Percentiles rank a stretch among this genome's conserved stretches.
phyloP scores from a whole-genome alignment of 2,113 vertebrate genomes.

The Sardina pilchardus region DNA sequence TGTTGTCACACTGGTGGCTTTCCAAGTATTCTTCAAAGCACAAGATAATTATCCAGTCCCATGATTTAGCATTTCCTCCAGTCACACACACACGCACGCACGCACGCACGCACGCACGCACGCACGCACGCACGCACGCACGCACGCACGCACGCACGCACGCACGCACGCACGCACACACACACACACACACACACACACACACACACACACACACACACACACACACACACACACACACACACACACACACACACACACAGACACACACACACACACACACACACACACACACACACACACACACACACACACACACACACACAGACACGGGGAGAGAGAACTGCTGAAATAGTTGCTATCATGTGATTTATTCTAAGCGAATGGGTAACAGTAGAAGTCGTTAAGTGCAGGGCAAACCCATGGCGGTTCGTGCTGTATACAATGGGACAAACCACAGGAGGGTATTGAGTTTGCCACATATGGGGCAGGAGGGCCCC shows the following conservation, averaged over 20 bases:
- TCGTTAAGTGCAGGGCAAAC: constrained; percentile 26
- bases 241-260: not conserved
- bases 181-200: not conserved
- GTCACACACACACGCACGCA: not conserved
- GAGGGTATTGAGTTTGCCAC: constrained; percentile 20
- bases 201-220: not conserved
- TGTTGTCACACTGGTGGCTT: constrained; percentile 2
- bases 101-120: not conserved
- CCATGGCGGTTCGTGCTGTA: constrained; percentile 14
- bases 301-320: not conserved
- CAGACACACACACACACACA: not conserved
- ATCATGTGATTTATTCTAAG: constrained; percentile 38
- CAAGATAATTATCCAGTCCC: constrained; percentile 5
- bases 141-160: not conserved
- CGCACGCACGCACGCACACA: not conserved
- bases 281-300: not conserved
- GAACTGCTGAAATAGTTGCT: not conserved
- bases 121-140: not conserved
- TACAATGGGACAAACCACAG: constrained; percentile 18
- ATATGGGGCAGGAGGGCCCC: constrained; percentile 15
- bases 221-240: not conserved
- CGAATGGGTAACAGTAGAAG: constrained; percentile 39
- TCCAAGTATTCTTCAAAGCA: constrained; percentile 12
- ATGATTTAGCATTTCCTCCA: not conserved
- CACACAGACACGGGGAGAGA: not conserved